Evolutionary conservation across 2,797 vertebrate species (phyloP).

Genomic region (Parauchenoglanis ngamensis): DNA sequence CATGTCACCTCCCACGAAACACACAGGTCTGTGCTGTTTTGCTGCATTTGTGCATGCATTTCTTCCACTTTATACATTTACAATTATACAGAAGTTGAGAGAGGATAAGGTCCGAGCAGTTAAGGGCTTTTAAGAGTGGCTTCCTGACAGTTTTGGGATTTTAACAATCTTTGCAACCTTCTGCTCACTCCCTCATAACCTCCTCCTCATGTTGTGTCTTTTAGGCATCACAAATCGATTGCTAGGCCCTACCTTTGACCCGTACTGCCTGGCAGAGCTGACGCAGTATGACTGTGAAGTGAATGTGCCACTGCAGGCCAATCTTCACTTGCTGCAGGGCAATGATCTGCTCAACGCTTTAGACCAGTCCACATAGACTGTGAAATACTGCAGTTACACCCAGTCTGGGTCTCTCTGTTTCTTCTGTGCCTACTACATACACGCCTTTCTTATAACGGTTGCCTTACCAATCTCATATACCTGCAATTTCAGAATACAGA

Average conservation of each 20-base stretch:
- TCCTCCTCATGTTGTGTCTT: constrained; percentile 24
- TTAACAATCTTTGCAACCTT: neutral
- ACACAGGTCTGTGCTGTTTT: constrained; percentile 74
- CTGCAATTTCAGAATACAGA: constrained; percentile 5
- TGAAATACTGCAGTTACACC: neutral
- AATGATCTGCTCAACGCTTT: constrained; percentile 91
- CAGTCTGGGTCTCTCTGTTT: neutral
- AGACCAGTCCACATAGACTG: constrained; percentile 77
- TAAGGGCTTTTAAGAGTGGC: neutral
- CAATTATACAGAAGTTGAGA: neutral
- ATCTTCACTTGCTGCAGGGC: constrained; percentile 91
- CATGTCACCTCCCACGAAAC: constrained; percentile 72
- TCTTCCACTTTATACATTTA: neutral
- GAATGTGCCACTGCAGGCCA: constrained; percentile 89
- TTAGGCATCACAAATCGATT: constrained; percentile 86
- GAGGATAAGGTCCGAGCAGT: neutral
- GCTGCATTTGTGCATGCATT: neutral
- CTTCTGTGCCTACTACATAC: constrained; percentile 34
- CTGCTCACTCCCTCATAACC: neutral
- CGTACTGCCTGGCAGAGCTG: constrained; percentile 87
- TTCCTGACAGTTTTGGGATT: neutral
- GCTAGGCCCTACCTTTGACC: constrained; percentile 84
- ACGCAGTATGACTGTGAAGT: constrained; percentile 98
- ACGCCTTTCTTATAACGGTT: constrained; percentile 31
- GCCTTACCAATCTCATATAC: constrained; percentile 18